Conservation (phyloP, 2,888 invertebrate genomes). For the Hypselothyrea guttata region DNA sequence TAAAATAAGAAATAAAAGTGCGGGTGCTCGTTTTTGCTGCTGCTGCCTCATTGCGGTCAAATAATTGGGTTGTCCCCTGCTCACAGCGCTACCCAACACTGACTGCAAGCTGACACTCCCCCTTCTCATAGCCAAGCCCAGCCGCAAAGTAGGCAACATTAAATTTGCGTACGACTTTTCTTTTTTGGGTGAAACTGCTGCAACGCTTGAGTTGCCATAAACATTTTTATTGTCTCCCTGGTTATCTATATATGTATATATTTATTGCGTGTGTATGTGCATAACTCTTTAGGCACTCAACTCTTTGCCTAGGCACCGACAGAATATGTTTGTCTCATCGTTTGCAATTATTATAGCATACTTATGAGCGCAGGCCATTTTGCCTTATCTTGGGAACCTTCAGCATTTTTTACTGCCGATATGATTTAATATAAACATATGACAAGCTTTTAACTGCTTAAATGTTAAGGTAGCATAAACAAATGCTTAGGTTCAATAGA, state of each 20-base stretch:
- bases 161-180: constrained; percentile 18
- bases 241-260: too few species aligned
- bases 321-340: constrained; percentile 47
- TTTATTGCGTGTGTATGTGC: constrained; percentile 3
- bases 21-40: constrained; percentile 28
- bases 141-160: constrained; percentile 29
- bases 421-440: too few species aligned
- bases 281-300: constrained; percentile 25
- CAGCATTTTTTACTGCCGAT: too few species aligned
- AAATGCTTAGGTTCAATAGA: too few species aligned
- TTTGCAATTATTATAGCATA: constrained; percentile 70
- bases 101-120: not conserved
- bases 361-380: constrained; percentile 31
- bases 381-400: too few species aligned
- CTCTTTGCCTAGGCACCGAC: constrained; percentile 26
- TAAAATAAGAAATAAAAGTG: constrained; percentile 71
- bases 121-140: too few species aligned
- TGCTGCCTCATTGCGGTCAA: constrained; percentile 46
- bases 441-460: too few species aligned
- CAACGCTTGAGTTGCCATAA: constrained; percentile 37
- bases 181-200: constrained; percentile 13
- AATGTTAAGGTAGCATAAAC: too few species aligned
- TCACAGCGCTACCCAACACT: too few species aligned
- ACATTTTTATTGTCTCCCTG: constrained; percentile 58
- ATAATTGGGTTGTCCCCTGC: constrained; percentile 48